Evolutionary conservation across 2,113 vertebrate genomes (phyloP).

Genomic region (Reinhardtius hippoglossoides): DNA sequence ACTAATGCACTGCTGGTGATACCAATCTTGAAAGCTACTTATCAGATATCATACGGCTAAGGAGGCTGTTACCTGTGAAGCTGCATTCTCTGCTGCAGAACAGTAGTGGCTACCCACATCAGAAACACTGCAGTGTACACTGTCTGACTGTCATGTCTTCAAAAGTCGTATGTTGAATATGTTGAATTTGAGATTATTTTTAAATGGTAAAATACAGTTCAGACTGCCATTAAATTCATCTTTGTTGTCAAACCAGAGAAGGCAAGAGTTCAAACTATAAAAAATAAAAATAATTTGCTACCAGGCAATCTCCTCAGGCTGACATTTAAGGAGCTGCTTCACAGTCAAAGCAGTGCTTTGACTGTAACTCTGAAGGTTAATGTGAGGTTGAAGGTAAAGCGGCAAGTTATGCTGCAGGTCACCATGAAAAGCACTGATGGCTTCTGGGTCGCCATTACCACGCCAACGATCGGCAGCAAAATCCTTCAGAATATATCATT

Average conservation of each 20-base stretch:
- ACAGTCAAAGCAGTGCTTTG: conserved; percentile 10
- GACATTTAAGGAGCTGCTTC: conserved; percentile 14
- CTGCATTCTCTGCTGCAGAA: background rate
- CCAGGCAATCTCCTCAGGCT: background rate
- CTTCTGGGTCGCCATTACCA: conserved; percentile 20
- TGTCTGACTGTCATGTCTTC: background rate
- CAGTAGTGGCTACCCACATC: background rate
- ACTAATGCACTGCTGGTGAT: conserved; percentile 16
- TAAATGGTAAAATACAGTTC: background rate
- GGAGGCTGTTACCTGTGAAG: conserved; percentile 5
- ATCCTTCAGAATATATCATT: background rate
- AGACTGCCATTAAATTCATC: background rate
- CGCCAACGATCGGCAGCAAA: conserved; percentile 3
- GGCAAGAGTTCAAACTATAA: background rate
- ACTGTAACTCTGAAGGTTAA: conserved; percentile 26
- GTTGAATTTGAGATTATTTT: background rate
- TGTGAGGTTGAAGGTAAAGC: conserved; percentile 41
- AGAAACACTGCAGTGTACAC: background rate
- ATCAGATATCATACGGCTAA: conserved; percentile 34
- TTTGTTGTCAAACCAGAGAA: background rate
- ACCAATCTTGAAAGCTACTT: conserved; percentile 33
- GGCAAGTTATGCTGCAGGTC: conserved; percentile 26
- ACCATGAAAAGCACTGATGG: conserved; percentile 24
- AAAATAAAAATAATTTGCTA: background rate
- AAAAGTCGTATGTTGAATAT: background rate